These are phyloP conservation scores for Echeneis naucrates DNA, from an alignment of 2,797 vertebrate species.

Conservation along the genomic window DNA sequence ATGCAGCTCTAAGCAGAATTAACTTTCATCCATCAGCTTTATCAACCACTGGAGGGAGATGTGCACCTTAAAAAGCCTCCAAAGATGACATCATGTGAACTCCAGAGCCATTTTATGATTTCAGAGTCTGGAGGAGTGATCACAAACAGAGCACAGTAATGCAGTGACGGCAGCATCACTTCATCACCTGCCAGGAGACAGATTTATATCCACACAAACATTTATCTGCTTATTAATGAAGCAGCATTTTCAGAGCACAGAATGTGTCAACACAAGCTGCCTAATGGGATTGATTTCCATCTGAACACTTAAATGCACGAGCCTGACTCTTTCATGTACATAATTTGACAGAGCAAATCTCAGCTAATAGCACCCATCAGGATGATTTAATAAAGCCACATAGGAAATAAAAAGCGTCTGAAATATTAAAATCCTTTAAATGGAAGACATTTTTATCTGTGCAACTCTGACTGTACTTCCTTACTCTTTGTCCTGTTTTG, in stretches of 20 bases:
- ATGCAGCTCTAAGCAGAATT: too few relatives aligned
- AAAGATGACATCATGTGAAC: conserved; percentile 42
- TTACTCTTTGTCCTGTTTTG: neutral
- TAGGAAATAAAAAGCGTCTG: neutral
- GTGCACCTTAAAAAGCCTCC: conserved; percentile 40
- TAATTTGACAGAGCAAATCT: neutral
- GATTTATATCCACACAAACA: neutral
- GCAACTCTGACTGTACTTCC: neutral
- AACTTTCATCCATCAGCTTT: neutral
- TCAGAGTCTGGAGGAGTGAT: conserved; percentile 2
- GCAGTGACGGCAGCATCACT: neutral
- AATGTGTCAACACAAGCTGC: neutral
- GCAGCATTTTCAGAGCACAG: neutral
- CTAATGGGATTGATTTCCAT: neutral
- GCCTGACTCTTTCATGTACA: neutral
- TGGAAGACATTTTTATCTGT: neutral
- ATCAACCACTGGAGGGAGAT: conserved; percentile 69
- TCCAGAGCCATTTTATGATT: conserved; percentile 57
- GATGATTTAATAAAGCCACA: conserved; percentile 1
- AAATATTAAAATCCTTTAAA: neutral
- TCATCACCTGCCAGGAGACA: conserved; percentile 7
- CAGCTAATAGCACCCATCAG: neutral
- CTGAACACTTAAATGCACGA: neutral
- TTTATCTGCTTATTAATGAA: conserved; percentile 14
- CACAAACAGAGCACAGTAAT: neutral